Evolutionary conservation across 2,797 vertebrate species (phyloP).

Genomic region (Enteromius thamalakanensis): DNA sequence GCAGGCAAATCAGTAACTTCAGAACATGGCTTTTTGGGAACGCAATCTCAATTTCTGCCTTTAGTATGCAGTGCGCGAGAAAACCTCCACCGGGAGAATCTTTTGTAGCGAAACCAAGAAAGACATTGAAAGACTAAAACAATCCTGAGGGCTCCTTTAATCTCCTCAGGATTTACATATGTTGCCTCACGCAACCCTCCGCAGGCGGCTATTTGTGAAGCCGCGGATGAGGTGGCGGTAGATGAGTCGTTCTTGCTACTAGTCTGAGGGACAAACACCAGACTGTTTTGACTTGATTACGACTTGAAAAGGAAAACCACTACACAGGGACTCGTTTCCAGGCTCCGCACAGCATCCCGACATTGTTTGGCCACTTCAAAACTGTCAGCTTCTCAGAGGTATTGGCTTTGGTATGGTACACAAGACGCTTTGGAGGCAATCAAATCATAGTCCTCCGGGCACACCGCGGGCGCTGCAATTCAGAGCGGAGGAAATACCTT

Average conservation of each 20-base stretch:
- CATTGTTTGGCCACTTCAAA: constrained; percentile 38
- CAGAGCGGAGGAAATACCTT: constrained; percentile 43
- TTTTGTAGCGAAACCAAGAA: constrained; percentile 65
- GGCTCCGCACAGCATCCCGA: constrained; percentile 20
- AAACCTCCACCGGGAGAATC: constrained; percentile 66
- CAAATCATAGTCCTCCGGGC: constrained; percentile 51
- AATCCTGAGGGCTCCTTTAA: constrained; percentile 64
- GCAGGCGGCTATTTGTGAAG: constrained; percentile 35
- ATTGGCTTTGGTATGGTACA: constrained; percentile 34
- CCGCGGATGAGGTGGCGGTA: constrained; percentile 15
- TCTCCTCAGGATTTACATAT: constrained; percentile 62
- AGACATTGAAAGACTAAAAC: constrained; percentile 69
- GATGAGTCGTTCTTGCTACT: constrained; percentile 26
- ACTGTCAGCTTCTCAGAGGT: constrained; percentile 24
- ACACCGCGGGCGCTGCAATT: constrained; percentile 32
- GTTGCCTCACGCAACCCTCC: constrained; percentile 61
- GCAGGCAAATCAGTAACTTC: constrained; percentile 36
- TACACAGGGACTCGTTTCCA: constrained; percentile 42
- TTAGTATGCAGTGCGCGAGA: constrained; percentile 68
- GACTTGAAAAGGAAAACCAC: constrained; percentile 20
- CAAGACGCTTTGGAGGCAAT: constrained; percentile 46
- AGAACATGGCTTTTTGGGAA: constrained; percentile 29
- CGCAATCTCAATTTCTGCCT: constrained; percentile 45
- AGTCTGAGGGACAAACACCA: constrained; percentile 13
- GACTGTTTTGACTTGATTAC: constrained; percentile 43